Base-by-base conservation (phyloP, 2,113 vertebrate species). In the Anser brachyrhynchus region DNA sequence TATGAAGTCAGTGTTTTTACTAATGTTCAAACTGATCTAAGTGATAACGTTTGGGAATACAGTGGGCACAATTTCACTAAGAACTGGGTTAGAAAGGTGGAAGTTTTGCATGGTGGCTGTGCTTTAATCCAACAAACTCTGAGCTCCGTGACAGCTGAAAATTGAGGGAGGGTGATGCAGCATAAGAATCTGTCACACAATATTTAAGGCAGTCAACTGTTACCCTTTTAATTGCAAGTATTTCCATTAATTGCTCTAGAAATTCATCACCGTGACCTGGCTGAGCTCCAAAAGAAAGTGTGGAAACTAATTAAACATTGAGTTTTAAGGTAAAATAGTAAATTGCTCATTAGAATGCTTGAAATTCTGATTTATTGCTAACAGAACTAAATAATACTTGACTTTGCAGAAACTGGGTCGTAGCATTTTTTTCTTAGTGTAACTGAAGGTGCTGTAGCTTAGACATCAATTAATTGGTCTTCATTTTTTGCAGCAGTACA, bases 401-500 rank as follows among this genome's bases (percentile, higher is more conserved):
- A 92, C 96, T 98, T 96, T 82, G 87, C 96, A 97, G 93, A 96
- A 92, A 87, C 29, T 95, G 65, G 92, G 92, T 97, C 92, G 54
- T 72, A 78, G 35, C 71, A 37, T 94, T 95, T 72, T 72, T 92
- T 94, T 93, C 26, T 31, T 22, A 9, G 35, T 88, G 62, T 85
- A 87, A 81, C 70, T 61, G 87, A 90, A 83, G 62, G 69, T 93
- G 52, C 35, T 43, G 20, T 66, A 64, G 35, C 76, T 84, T 95
- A 91, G 81, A 37, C 88, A 93, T 96, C 94, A 94, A 26, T 97
- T 98, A 97, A 98, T 95, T 95, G 91, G 65, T 96, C 44, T 92
- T 97, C 91, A 85, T 97, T 97, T 97, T 98, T 98, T 97, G 96
- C 97, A 99, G 99, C 99, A 97, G 99, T 99, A 92, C 99, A 99